Base-by-base conservation (phyloP, 2,888 invertebrate genomes). In the Pyrrhosoma nymphula region DNA sequence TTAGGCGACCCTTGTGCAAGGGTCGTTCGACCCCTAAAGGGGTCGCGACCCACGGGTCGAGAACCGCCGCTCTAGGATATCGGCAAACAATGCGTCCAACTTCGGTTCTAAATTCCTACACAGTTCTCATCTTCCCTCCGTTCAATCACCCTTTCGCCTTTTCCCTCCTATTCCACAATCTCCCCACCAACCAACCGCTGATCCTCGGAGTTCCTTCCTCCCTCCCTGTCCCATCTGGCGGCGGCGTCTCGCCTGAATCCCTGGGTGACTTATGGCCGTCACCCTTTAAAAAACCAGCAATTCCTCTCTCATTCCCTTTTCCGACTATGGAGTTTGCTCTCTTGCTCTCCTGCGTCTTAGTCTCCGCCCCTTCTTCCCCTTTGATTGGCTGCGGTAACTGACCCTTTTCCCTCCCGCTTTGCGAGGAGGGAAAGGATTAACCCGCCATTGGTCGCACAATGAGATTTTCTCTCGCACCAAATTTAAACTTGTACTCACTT, bases 231-330 rank as follows among this genome's bases (percentile, higher is more conserved):
- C n/a, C n/a, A n/a, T n/a, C 20, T 14, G 26, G 23, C 60, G 39
- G 26, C 88, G 4, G 39, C 39, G n/a, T 35, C 60, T 26, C 88
- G 23, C 69, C 69, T 60, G 60, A 60, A 14, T 60, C 60, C 60
- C 16, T 60, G 60, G 60, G 60, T 91, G 91, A 91, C 91, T 91
- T 91, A 91, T 91, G 60, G 91, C 91, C 63, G 63, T 91, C 91
- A 20, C 91, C 91, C 91, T 63, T 63, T 47, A 47, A 47, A 60
- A 30, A 60, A 91, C 35, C 63, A 91, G 91, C 91, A 91, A 35
- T 91, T 91, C 35, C 91, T 60, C 47, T 47, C 63, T 63, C 69
- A 26, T 69, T 69, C 69, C 69, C n/a, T n/a, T n/a, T 8, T 69
- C 69, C 69, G 26, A 0, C 69, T 2, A 8, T 47, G 8, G 47